Evolutionary conservation across 2,113 vertebrate genomes (phyloP).

Genomic region (Xiphorhynchus elegans): DNA sequence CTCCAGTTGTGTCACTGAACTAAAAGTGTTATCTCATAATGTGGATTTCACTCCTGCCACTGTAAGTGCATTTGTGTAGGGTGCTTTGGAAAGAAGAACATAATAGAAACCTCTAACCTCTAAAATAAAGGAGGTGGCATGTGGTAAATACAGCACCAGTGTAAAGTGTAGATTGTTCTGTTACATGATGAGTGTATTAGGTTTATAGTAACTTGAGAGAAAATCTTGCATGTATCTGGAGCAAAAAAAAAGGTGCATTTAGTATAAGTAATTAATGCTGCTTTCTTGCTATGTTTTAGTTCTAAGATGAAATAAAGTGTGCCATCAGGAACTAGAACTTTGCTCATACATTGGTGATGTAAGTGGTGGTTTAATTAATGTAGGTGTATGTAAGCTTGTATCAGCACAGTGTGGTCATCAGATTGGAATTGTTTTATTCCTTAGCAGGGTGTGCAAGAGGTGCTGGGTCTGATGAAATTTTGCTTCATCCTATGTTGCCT

Average conservation of each 20-base stretch:
- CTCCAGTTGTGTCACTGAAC: neutral
- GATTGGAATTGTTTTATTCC: slow-evolving; percentile 3
- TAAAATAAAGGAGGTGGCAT: neutral
- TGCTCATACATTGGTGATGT: neutral
- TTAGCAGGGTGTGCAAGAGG: neutral
- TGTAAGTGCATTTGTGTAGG: neutral
- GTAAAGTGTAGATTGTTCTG: neutral
- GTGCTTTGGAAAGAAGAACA: neutral
- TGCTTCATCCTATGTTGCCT: neutral
- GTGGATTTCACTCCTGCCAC: neutral
- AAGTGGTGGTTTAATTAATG: neutral
- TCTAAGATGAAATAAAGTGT: neutral
- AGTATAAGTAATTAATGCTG: neutral
- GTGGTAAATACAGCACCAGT: neutral
- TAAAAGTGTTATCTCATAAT: neutral
- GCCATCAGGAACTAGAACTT: neutral
- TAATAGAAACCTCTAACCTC: neutral
- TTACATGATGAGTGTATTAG: neutral
- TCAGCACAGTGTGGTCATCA: neutral
- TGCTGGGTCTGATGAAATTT: neutral
- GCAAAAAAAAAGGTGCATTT: neutral
- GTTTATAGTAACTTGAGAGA: neutral
- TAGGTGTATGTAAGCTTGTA: neutral
- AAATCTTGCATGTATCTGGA: neutral
- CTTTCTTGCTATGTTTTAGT: neutral